These are phyloP conservation scores for Ophioderma brevispina DNA, from an alignment of 35 echinoderm and acorn worm species.

Conservation along the genomic window DNA sequence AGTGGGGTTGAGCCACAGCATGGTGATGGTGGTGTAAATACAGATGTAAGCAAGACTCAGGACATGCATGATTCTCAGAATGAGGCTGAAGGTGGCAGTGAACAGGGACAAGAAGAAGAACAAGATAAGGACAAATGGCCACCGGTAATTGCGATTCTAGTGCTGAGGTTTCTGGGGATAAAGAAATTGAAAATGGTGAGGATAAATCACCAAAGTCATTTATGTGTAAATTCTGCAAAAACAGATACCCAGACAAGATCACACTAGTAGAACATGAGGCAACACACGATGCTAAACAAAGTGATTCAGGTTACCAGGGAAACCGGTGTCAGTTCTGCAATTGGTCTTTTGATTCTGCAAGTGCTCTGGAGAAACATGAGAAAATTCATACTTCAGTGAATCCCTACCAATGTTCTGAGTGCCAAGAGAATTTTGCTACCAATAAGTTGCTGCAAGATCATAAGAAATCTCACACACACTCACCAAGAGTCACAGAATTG, in stretches of 20 bases:
- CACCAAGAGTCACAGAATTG: not conserved
- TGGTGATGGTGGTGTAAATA: too few species aligned
- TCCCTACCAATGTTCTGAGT: not conserved
- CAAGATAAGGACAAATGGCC: too few species aligned
- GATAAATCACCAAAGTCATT: not conserved
- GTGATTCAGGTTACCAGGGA: not conserved
- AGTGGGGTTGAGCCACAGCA: too few species aligned
- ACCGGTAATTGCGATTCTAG: too few species aligned
- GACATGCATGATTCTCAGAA: too few species aligned
- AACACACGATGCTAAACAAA: not conserved
- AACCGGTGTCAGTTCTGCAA: not conserved
- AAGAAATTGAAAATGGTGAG: not conserved
- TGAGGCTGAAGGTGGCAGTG: too few species aligned
- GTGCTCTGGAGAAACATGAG: not conserved
- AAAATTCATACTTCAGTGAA: not conserved
- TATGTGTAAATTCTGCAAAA: slow-evolving; percentile 2
- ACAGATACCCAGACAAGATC: not conserved
- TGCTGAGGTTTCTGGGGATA: too few species aligned
- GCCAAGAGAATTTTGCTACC: not conserved
- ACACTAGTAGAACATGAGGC: not conserved
- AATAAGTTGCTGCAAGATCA: not conserved
- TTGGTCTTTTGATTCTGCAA: not conserved
- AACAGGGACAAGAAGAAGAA: too few species aligned
- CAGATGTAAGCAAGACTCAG: too few species aligned
- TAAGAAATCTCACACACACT: not conserved